These are phyloP conservation scores for Euleptes europaea DNA, from an alignment of 2,113 vertebrate genomes.

Conservation along the genomic window DNA sequence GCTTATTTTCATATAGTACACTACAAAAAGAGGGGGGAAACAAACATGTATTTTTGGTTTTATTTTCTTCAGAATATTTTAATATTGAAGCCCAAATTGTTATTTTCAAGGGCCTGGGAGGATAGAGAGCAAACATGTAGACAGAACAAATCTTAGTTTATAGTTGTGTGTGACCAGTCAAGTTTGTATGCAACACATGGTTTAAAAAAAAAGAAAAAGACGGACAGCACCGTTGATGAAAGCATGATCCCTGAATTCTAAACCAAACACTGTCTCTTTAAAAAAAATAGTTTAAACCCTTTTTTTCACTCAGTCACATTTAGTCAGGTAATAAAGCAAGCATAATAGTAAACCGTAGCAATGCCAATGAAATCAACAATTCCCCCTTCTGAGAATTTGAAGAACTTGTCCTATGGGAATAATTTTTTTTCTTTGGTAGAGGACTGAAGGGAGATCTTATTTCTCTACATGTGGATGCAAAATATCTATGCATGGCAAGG, in stretches of 20 bases:
- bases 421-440: conserved; percentile 86
- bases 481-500: conserved; percentile 63
- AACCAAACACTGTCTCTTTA: conserved; percentile 79
- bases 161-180: conserved; percentile 73
- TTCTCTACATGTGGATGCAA: conserved; percentile 67
- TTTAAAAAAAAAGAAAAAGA: conserved; percentile 71
- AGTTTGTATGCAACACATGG: conserved; percentile 78
- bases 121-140: conserved; percentile 69
- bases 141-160: conserved; percentile 75
- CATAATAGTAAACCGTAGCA: conserved; percentile 71
- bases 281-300: conserved; percentile 68
- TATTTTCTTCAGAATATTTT: conserved; percentile 81
- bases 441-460: conserved; percentile 78
- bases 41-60: conserved; percentile 74
- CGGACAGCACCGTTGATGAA: conserved; percentile 86
- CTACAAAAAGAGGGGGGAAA: conserved; percentile 60
- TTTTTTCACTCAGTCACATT: conserved; percentile 71
- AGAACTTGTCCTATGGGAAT: conserved; percentile 78
- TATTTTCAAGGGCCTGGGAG: conserved; percentile 68
- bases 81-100: conserved; percentile 77
- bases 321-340: conserved; percentile 73
- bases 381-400: conserved; percentile 77
- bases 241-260: conserved; percentile 88
- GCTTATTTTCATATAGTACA: conserved; percentile 34
- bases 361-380: conserved; percentile 68